These are phyloP conservation scores for Habropoda laboriosa DNA, from an alignment of 1,140 invertebrate genomes.

Conservation along the genomic window DNA sequence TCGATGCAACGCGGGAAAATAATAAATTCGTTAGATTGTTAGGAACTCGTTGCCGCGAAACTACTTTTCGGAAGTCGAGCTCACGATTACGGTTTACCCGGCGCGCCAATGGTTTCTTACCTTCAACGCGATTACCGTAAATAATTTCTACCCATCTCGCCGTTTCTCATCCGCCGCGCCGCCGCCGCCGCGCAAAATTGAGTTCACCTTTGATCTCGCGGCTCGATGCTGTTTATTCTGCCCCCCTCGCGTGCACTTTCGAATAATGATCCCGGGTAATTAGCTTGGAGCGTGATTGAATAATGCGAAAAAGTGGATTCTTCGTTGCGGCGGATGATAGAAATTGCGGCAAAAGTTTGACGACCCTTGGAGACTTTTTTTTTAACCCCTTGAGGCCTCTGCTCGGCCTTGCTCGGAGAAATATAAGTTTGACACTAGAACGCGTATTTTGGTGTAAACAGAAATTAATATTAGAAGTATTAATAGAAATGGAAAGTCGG, in stretches of 20 bases:
- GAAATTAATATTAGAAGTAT: no score
- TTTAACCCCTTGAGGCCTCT: no score
- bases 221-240: neutral
- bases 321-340: no score
- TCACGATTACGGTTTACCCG: conserved; percentile 1
- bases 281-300: neutral
- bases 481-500: no score
- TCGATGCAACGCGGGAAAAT: neutral
- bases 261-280: conserved; percentile 4
- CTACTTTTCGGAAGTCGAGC: neutral
- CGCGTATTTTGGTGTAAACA: no score
- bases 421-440: no score
- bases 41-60: neutral
- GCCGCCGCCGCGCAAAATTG: neutral
- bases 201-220: neutral
- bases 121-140: conserved; percentile 15
- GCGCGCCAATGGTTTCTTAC: conserved; percentile 12
- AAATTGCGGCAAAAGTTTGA: no score
- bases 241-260: neutral
- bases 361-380: no score
- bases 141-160: conserved; percentile 6
- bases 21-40: conserved; percentile 15
- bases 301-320: neutral
- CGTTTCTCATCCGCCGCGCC: neutral
- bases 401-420: no score